Evolutionary conservation across 2,113 vertebrate species (phyloP).

Genomic region (Leucopsar rothschildi): DNA sequence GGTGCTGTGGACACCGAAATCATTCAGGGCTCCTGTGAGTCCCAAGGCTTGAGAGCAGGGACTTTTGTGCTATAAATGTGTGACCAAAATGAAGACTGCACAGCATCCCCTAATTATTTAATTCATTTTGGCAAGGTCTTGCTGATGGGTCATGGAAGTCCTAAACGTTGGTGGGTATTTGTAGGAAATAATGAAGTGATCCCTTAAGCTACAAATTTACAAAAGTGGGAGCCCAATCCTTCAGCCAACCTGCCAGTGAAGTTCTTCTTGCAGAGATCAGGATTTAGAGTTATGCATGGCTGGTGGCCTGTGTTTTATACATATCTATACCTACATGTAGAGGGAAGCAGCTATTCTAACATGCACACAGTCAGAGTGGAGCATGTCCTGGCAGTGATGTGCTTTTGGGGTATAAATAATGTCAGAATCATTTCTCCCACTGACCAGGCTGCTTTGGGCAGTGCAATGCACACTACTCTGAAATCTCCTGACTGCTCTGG

Average conservation of each 20-base stretch:
- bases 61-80: neutral
- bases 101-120: neutral
- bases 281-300: neutral
- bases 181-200: neutral
- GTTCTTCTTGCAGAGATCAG: neutral
- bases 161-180: fast-evolving
- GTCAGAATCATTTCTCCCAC: neutral
- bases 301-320: neutral
- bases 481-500: neutral
- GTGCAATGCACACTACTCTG: neutral
- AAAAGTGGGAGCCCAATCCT: neutral
- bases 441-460: fast-evolving
- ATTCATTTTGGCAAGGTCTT: neutral
- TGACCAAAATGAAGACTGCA: neutral
- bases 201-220: neutral
- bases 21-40: neutral
- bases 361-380: neutral
- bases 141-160: neutral
- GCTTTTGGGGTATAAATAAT: neutral
- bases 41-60: neutral
- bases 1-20: fast-evolving
- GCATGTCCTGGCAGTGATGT: neutral
- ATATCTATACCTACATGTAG: fast-evolving
- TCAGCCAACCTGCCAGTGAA: neutral
- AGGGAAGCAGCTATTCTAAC: neutral